Base-by-base conservation (phyloP, 2,113 vertebrate genomes). In the Drymodes brunneopygia region DNA sequence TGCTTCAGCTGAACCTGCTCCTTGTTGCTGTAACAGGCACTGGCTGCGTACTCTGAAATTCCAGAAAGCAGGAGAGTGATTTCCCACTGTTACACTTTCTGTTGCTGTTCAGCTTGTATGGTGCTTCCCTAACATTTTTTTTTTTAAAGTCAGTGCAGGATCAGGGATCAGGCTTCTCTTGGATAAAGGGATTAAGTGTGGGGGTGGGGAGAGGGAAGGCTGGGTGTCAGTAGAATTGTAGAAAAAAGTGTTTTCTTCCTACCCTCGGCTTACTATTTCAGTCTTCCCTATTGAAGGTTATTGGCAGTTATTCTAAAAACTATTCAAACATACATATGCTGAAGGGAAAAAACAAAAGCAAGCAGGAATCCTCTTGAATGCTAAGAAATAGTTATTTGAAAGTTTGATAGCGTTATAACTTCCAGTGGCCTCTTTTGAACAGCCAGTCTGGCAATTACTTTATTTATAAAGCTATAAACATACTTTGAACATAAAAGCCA, bases 381-480 rank as follows among this genome's bases (percentile, higher is more conserved):
- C 58, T 58, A 47, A 77, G 61, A 45, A 94, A 51, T 3, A 66
- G 45, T 54, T 44, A 36, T 27, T 51, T 38, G 69, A 88, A 69
- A 70, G 27, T 24, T 48, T 45, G 86, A 38, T 91, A 85, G 56
- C 64, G 85, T 96, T 95, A 62, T 62, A 94, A 70, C 48, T 81
- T 88, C 90, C 93, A 97, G 81, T 94, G 93, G 91, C 80, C 90
- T 96, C 81, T 90, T 96, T 85, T 94, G 90, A 97, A 92, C 25
- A 95, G 94, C 95, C 78, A 92, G 35, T 81, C 94, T 97, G 94
- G 91, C 93, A 97, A 95, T 94, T 88, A 96, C 87, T 97, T 97
- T 97, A 96, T 97, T 98, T 97, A 97, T 97, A 97, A 97, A 96
- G 96, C 96, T 96, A 96, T 97, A 97, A 97, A 97, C 96, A 97